Percentiles rank a stretch among this genome's conserved stretches.
Evolutionary conservation across 2,797 vertebrate genomes (phyloP).

Genomic region (Danio kyathit): DNA sequence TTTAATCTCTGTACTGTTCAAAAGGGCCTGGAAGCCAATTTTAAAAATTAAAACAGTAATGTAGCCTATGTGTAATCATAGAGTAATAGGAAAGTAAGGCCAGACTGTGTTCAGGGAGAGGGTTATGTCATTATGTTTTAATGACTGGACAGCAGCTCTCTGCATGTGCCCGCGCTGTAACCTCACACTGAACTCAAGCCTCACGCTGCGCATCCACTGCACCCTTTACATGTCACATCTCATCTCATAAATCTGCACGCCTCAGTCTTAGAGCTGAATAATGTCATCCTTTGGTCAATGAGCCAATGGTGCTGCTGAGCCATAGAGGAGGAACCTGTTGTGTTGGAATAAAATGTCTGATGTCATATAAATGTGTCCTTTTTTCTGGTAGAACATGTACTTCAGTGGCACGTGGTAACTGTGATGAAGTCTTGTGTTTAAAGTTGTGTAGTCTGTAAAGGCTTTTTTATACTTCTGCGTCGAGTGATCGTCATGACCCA

Average conservation of each 20-base stretch:
- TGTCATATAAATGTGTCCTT: not conserved
- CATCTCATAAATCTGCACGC: constrained; percentile 71
- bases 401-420: constrained; percentile 51
- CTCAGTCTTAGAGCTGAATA: constrained; percentile 31
- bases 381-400: constrained; percentile 37
- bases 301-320: constrained; percentile 29
- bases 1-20: not conserved
- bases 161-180: constrained; percentile 58
- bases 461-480: no score
- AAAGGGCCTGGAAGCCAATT: not conserved
- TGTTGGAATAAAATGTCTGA: not conserved
- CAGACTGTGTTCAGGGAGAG: constrained; percentile 49
- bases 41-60: not conserved
- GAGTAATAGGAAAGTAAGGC: constrained; percentile 46
- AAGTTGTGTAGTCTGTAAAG: constrained; percentile 64
- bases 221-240: constrained; percentile 70
- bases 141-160: constrained; percentile 28
- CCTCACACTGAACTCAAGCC: constrained; percentile 73
- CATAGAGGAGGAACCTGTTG: not conserved
- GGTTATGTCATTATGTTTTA: constrained; percentile 56
- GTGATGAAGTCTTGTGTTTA: constrained; percentile 33
- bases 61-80: constrained; percentile 13
- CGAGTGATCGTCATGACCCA: no score
- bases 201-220: constrained; percentile 57
- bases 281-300: constrained; percentile 27